Base-by-base conservation (phyloP, 2,797 vertebrate genomes). In the Alauda arvensis region DNA sequence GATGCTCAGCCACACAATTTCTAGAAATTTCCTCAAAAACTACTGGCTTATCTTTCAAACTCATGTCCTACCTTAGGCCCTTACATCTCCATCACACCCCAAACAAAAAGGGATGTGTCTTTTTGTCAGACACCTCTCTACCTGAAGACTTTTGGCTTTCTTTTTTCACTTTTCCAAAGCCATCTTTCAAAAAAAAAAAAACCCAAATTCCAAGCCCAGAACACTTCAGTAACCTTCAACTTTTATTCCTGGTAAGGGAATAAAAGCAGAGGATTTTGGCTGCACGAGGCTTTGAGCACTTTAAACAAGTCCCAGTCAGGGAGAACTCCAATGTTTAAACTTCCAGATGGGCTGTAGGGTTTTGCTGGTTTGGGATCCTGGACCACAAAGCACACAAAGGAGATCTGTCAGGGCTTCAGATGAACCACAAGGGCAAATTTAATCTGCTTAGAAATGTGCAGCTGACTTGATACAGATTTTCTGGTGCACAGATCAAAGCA, bases 391-490 rank as follows among this genome's bases (percentile, higher is more conserved):
- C 77, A 14, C 52, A 69, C 52, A 85, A 49, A 85, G 53, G 83
- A 83, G 84, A 90, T 74, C 70, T 87, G 74, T 37, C 77, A 82
- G 80, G 80, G 34, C 80, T 83, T 77, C 87, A 85, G 83, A 90
- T 53, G 85, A 91, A 85, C 85, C 88, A 87, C 85, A 87, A 87
- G 75, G 63, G 87, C 77, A 78, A 89, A 87, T 78, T 90, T 93
- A 92, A 91, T 92, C 89, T 90, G 74, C 85, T 93, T 57, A 93
- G 91, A 94, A 93, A 94, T 87, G 89, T 53, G 89, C 67, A 66
- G 85, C 75, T 83, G 93, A 87, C 83, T 91, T 72, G 77, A 90
- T 85, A 69, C 60, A 94, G 92, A 89, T 91, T 95, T 94, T 93
- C 77, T 93, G 90, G 67, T 83, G 90, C 87, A 67, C 56, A 85